A percentile compares a stretch with the other conserved stretches of the same genome.
phyloP scores from a whole-genome alignment of 2,888 invertebrate species.

The Hypena proboscidalis region DNA sequence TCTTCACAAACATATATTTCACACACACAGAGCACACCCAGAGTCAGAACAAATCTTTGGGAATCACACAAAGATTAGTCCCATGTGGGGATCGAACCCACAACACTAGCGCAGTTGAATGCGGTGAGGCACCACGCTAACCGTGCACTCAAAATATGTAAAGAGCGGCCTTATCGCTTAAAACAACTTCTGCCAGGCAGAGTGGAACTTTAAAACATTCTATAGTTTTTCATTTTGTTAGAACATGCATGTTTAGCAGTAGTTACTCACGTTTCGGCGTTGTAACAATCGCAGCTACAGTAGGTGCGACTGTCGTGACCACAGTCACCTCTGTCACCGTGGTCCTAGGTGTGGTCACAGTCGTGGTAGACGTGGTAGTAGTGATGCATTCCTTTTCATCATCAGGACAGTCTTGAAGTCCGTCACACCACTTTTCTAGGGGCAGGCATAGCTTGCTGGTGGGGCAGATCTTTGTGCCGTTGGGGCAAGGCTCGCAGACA shows the following conservation, averaged over 20 bases:
- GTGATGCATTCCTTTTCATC: conserved; percentile 89
- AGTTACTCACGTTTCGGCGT: conserved; percentile 58
- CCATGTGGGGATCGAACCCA: no score
- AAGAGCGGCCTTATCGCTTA: no score
- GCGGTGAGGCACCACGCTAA: no score
- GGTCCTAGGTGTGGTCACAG: conserved; percentile 49
- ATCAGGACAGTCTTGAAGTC: conserved; percentile 92
- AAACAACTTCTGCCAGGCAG: no score
- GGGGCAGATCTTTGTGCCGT: conserved; percentile 88
- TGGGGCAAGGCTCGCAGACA: conserved; percentile 89
- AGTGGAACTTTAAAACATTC: no score
- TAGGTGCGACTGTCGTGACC: conserved; percentile 49
- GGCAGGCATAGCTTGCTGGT: conserved; percentile 90
- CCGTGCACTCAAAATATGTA: no score
- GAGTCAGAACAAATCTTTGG: no score
- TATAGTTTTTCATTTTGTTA: no score
- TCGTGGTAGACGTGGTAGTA: conserved; percentile 43
- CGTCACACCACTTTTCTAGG: conserved; percentile 91
- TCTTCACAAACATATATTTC: no score
- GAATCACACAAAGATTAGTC: no score
- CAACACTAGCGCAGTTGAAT: no score
- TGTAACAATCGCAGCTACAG: conserved; percentile 42
- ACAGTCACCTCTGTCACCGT: conserved; percentile 48
- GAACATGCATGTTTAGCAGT: not conserved
- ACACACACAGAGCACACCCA: no score